These are phyloP conservation scores for Brachionus rotundiformis DNA, from an alignment of 1,140 invertebrate genomes.

Conservation along the genomic window DNA sequence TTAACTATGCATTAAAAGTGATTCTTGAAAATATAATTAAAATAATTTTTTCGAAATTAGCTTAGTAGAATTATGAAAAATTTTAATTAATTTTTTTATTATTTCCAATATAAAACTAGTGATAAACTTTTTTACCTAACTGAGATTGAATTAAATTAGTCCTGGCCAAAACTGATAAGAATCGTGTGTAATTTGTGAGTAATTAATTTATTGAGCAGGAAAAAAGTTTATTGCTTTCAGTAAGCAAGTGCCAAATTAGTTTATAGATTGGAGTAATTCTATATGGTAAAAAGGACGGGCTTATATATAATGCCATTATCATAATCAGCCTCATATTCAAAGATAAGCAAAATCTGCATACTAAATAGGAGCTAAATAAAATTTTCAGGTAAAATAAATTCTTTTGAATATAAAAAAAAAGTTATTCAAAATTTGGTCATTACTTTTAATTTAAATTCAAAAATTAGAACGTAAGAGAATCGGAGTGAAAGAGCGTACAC, in stretches of 20 bases:
- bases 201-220: background rate
- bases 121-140: too few species aligned
- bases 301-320: too few species aligned
- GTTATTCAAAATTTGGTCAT: constrained; percentile 44
- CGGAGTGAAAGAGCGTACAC: background rate
- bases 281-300: too few species aligned
- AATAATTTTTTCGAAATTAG: too few species aligned
- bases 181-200: background rate
- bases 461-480: constrained; percentile 11
- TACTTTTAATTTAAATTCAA: constrained; percentile 3
- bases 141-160: background rate
- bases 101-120: too few species aligned
- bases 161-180: background rate
- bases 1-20: too few species aligned
- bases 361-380: background rate
- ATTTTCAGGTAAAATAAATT: constrained; percentile 22
- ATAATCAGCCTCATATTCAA: background rate
- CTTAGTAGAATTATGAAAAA: too few species aligned
- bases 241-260: background rate
- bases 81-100: too few species aligned
- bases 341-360: background rate
- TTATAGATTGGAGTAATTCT: background rate
- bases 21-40: too few species aligned
- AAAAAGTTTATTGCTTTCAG: background rate
- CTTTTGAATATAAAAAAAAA: background rate